Base-by-base conservation (phyloP, 2,797 vertebrate genomes). In the Dromococcyx pavoninus region DNA sequence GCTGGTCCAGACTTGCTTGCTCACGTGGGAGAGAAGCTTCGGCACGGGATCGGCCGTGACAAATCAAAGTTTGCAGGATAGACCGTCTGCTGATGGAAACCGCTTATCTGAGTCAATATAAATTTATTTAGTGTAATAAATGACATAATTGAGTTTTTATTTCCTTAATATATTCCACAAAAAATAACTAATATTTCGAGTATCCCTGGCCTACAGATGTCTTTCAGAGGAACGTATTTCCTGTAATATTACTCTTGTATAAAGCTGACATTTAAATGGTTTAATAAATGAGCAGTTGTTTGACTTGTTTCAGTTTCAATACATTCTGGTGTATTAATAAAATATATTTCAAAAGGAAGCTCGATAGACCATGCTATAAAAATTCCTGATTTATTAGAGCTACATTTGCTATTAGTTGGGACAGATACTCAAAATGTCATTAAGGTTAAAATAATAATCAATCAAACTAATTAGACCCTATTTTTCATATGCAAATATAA, bases 401-500 rank as follows among this genome's bases (percentile, higher is more conserved):
- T 97, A 97, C 97, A 70, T 94, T 97, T 67, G 95, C 97, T 97
- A 96, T 98, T 98, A 98, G 97, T 97, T 97, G 97, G 97, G 97
- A 98, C 97, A 98, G 98, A 98, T 97, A 98, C 96, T 98, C 97
- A 97, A 97, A 98, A 97, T 97, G 98, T 97, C 98, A 97, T 98
- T 98, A 98, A 96, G 98, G 98, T 98, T 98, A 98, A 98, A 98
- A 98, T 97, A 98, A 98, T 97, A 98, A 98, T 98, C 98, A 98
- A 98, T 98, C 98, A 98, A 96, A 97, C 96, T 98, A 98, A 98
- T 98, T 98, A 98, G 98, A 88, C 88, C 94, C 96, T 98, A 98
- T 98, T 98, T 98, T 98, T 98, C 97, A 97, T 98, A 98, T 98
- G 98, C 97, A 98, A 98, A 98, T 98, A 98, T 98, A 98, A 98